Base-by-base conservation (phyloP, 1,140 invertebrate species). In the Lepidurus packardi region DNA sequence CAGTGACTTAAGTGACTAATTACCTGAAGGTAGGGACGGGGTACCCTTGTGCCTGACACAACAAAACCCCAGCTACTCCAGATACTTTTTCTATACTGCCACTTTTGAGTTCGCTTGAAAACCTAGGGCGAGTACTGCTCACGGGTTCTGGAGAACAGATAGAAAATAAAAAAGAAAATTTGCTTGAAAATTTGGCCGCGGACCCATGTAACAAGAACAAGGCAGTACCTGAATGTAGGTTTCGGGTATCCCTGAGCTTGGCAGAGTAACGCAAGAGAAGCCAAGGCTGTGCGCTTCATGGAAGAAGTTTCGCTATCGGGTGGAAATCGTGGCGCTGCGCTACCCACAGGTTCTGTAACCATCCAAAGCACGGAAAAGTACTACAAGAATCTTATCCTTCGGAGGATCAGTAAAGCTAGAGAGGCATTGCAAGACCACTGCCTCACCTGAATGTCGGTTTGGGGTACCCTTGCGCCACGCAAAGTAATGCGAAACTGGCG, bases 191-290 rank as follows among this genome's bases (percentile, higher is more conserved):
- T 34, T 34, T 34, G 34, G 3, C 3, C 34, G 34, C 34, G 34
- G 34, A 34, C 34, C 3, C 34, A 53, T 77, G 45, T 76, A 77
- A 16, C 13, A 43, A 5, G 3, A 9, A 43, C 42, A 8, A 43
- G 44, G 11, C 21, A 44, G 53, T 88, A 90, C 89, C 89, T 89
- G 86, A 89, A 90, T 83, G 85, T 85, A 82, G 91, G 90, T 83
- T 90, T 88, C 75, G 91, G 91, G 85, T 88, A 91, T 81, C 90
- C 90, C 87, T 92, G 91, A 44, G 91, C 91, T 78, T 89, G 88
- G 84, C 90, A 93, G 80, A 90, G 86, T 65, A 92, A 84, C 80
- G 90, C 89, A 21, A 77, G 43, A 10, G 76, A 21, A 41, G 65
- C 24, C 7, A 44, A 16, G 34, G 34, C 11, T 34, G 73, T 45